Evolutionary conservation across 2,888 invertebrate genomes (phyloP).

Genomic region (Eledona agricola): DNA sequence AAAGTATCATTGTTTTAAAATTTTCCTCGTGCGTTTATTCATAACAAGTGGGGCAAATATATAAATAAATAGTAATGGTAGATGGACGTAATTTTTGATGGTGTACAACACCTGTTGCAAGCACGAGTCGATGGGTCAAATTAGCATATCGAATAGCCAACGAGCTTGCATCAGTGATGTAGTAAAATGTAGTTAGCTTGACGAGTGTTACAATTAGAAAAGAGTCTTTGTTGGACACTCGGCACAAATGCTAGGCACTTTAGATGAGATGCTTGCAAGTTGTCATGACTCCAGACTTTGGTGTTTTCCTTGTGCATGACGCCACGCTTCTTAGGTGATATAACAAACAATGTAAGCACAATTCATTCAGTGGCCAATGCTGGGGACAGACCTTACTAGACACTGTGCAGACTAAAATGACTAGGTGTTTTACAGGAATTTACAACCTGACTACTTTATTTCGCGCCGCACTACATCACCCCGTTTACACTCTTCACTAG

Average conservation of each 20-base stretch:
- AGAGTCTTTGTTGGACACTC: constrained; percentile 41
- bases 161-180: constrained; percentile 40
- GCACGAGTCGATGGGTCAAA: constrained; percentile 34
- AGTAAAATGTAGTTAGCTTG: constrained; percentile 39
- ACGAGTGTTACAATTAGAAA: constrained; percentile 49
- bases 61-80: constrained; percentile 32
- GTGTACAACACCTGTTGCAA: constrained; percentile 38
- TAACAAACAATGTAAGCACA: constrained; percentile 59
- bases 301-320: constrained; percentile 62
- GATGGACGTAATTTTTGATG: constrained; percentile 38
- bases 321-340: constrained; percentile 59
- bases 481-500: constrained; percentile 13
- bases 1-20: constrained; percentile 34
- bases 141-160: constrained; percentile 39
- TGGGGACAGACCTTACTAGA: constrained; percentile 55
- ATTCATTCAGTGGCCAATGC: constrained; percentile 58
- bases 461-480: constrained; percentile 24
- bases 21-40: no score
- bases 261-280: constrained; percentile 56
- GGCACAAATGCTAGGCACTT: constrained; percentile 43
- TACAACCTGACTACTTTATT: constrained; percentile 39
- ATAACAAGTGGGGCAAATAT: constrained; percentile 30
- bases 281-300: constrained; percentile 62
- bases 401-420: constrained; percentile 58
- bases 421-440: constrained; percentile 45